Conservation (phyloP, 2,113 vertebrate species). For the Pseudopipra pipra region DNA sequence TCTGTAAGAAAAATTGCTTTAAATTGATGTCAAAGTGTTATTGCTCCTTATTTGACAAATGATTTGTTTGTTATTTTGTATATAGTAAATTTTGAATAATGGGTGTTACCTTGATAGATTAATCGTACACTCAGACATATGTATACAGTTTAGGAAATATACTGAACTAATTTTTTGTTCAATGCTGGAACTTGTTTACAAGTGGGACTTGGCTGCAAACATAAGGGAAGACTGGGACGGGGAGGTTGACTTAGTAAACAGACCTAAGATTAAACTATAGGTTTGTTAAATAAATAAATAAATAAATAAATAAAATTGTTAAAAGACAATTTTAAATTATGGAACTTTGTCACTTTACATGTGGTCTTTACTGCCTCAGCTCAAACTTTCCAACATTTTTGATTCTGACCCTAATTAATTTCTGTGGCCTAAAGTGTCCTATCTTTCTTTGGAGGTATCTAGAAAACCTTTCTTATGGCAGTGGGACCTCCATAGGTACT, state of each 20-base stretch:
- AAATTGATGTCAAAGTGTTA: neutral
- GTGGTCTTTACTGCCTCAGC: neutral
- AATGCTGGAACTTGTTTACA: neutral
- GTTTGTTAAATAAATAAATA: too few relatives aligned
- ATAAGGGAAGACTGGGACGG: neutral
- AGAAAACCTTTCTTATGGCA: neutral
- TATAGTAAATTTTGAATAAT: neutral
- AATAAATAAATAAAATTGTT: too few relatives aligned
- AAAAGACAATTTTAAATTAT: neutral
- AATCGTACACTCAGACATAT: neutral
- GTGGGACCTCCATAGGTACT: neutral
- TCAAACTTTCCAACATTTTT: neutral
- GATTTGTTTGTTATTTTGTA: neutral
- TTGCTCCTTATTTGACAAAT: neutral
- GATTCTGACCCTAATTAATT: neutral
- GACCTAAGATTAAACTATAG: neutral
- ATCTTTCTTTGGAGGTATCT: neutral
- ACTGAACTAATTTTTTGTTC: neutral
- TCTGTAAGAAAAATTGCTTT: neutral
- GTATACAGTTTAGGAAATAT: neutral
- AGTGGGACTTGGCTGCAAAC: neutral
- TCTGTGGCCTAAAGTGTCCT: neutral
- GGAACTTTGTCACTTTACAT: neutral
- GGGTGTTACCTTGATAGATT: neutral
- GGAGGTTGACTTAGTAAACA: neutral